phyloP scores from a whole-genome alignment of 2,888 invertebrate species.

The Apodemia zela region DNA sequence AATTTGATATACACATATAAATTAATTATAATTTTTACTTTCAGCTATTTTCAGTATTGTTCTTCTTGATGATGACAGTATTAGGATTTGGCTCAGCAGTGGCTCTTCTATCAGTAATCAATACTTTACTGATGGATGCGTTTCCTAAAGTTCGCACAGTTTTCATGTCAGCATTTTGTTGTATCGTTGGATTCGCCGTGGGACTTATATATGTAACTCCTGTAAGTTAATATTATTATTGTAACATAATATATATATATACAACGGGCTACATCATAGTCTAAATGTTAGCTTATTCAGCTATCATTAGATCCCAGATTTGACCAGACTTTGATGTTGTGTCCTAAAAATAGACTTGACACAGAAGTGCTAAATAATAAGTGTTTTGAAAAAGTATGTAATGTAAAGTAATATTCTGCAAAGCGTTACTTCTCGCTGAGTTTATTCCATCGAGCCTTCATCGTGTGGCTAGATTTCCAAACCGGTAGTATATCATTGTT shows the following conservation, averaged over 20 bases:
- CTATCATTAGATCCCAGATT: no score
- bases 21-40: slow-evolving; percentile 36
- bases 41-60: slow-evolving; percentile 86
- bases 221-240: slow-evolving; percentile 60
- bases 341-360: no score
- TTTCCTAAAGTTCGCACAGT: slow-evolving; percentile 81
- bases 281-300: no score
- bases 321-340: no score
- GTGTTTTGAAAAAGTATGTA: no score
- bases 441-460: no score
- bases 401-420: no score
- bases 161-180: slow-evolving; percentile 78
- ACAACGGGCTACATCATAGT: neutral
- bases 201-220: slow-evolving; percentile 88
- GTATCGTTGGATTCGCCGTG: slow-evolving; percentile 80
- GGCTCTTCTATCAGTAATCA: slow-evolving; percentile 84
- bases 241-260: neutral
- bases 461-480: no score
- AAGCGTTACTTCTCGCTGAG: no score
- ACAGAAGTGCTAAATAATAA: no score
- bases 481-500: no score
- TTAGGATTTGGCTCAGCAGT: slow-evolving; percentile 89
- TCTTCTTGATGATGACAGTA: slow-evolving; percentile 91
- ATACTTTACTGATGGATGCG: slow-evolving; percentile 84
- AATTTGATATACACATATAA: no score